Evolutionary conservation across 2,888 invertebrate genomes (phyloP), one percentile per base, ranked within the genome.

Genomic region (Thymelicus sylvestris): DNA sequence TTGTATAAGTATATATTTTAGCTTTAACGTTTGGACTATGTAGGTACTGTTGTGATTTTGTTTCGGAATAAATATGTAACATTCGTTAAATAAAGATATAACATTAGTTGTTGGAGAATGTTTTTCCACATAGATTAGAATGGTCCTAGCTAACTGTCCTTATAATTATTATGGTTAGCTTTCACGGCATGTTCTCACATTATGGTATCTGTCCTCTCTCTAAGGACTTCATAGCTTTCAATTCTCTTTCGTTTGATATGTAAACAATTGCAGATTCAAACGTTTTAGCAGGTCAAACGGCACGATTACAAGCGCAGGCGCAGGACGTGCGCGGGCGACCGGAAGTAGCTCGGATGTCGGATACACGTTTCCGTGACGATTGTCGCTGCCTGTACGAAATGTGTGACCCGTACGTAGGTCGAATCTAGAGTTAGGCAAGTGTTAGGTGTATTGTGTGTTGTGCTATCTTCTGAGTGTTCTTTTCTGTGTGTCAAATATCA

Each of bases 321-420:
- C 68, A 68, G 68, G 68, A 68, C 68, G 62, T 57, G 68, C 62
- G 68, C 41, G 68, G 68, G 68, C 68, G 68, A 31, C 44, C 62
- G 68, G 68, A 68, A 68, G 68, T 12, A 24, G 52, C 41, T 68
- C 62, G 62, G 62, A 57, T 63, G 68, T 68, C 52, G 67, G 61
- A 19, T 55, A 50, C 24, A 41, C 67, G 61, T 67, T 68, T 68
- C 68, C 68, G 68, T 24, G 62, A 55, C 62, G 68, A 63, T 55
- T 63, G 68, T 38, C 38, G 12, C 57, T 57, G 57, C 38, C 13
- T 38, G 31, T 7, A 38, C 41, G 60, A 57, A 57, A 57, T 38
- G 38, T 57, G 57, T 57, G 57, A 57, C 55, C 55, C 24, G 55
- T 52, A 57, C 57, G 31, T 57, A 38, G 57, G 57, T 57, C 38